These are phyloP conservation scores for Eulacestoma nigropectus DNA, from an alignment of 2,113 vertebrate species.

Conservation along the genomic window DNA sequence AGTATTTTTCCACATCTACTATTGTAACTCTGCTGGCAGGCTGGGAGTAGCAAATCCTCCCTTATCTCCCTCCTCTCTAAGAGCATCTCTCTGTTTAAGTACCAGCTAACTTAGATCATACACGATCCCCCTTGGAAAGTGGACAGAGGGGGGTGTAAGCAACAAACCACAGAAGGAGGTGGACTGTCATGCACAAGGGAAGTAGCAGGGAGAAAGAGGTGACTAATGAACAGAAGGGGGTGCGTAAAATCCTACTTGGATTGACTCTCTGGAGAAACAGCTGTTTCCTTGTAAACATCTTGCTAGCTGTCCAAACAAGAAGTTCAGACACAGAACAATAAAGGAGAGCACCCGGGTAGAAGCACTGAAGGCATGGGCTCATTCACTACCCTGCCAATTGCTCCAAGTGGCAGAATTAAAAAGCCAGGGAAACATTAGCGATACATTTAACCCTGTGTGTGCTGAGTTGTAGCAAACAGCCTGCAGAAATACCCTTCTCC, in stretches of 20 bases:
- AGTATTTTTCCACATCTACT: constrained; percentile 59
- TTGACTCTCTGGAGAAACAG: constrained; percentile 59
- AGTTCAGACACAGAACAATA: constrained; percentile 47
- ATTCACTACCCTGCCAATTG: constrained; percentile 7
- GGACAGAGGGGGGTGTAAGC: not conserved
- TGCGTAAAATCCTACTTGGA: constrained; percentile 60
- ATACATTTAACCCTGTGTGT: not conserved
- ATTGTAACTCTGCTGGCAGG: not conserved
- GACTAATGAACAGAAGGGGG: constrained; percentile 59
- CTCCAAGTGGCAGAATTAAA: constrained; percentile 37
- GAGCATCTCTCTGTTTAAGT: constrained; percentile 26
- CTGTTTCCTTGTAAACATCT: constrained; percentile 69
- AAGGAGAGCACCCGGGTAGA: constrained; percentile 6
- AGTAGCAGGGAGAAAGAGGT: constrained; percentile 37
- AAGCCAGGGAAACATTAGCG: not conserved
- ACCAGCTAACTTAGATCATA: constrained; percentile 3
- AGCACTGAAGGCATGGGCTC: not conserved
- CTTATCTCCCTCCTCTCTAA: constrained; percentile 8
- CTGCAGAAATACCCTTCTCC: not conserved
- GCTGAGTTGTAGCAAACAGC: not conserved
- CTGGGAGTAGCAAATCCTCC: constrained; percentile 3
- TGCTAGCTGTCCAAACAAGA: constrained; percentile 64
- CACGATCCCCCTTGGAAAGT: constrained; percentile 4
- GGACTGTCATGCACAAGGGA: not conserved
- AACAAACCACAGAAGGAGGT: constrained; percentile 27